phyloP scores from a whole-genome alignment of 2,888 invertebrate genomes.

The Lordiphosa fenestrarum region DNA sequence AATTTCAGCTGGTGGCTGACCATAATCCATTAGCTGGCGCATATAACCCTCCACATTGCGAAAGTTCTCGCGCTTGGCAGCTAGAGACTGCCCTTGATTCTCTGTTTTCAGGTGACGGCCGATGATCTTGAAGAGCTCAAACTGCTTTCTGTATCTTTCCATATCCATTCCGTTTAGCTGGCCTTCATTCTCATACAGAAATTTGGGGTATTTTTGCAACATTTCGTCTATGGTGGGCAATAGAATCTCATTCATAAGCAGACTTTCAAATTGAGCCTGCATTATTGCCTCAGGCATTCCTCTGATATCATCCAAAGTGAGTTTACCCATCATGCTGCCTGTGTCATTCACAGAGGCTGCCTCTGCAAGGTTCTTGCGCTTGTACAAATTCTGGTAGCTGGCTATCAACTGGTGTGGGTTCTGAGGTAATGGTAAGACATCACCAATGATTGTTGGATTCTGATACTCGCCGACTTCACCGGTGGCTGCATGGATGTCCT shows the following conservation, averaged over 20 bases:
- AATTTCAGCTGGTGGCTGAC: constrained; percentile 93
- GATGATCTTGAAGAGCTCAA: constrained; percentile 88
- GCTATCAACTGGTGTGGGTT: constrained; percentile 85
- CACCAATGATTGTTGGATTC: constrained; percentile 77
- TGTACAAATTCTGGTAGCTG: constrained; percentile 90
- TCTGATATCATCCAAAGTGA: constrained; percentile 61
- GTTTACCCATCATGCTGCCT: constrained; percentile 85
- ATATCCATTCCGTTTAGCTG: constrained; percentile 86
- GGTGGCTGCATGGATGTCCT: no score
- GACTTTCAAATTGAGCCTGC: constrained; percentile 93
- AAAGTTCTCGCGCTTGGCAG: constrained; percentile 89
- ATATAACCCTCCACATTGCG: constrained; percentile 89
- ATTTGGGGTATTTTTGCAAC: constrained; percentile 91
- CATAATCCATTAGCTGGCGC: constrained; percentile 94
- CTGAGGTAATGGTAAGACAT: constrained; percentile 81
- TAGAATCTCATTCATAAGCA: constrained; percentile 93
- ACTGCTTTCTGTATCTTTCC: constrained; percentile 88
- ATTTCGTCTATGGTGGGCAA: constrained; percentile 94
- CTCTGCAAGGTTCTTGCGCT: constrained; percentile 82
- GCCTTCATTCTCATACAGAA: constrained; percentile 88
- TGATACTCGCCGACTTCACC: no score
- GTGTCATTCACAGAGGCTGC: constrained; percentile 87
- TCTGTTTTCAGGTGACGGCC: constrained; percentile 90
- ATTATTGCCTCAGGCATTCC: constrained; percentile 89
- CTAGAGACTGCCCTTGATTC: constrained; percentile 86